Base-by-base conservation (phyloP, 2,888 invertebrate species). In the Parthenolecanium corni region DNA sequence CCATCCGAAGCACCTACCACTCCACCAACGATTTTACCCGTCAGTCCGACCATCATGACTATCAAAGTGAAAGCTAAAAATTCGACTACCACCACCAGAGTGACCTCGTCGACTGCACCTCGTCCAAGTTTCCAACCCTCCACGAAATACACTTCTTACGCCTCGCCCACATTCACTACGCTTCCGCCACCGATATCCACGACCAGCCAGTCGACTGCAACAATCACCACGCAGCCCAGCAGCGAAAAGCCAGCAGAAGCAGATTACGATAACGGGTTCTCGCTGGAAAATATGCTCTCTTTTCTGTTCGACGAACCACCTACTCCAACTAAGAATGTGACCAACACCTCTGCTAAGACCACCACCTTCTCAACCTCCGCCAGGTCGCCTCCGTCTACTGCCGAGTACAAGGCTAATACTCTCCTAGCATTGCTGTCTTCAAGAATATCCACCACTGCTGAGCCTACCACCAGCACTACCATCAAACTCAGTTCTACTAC, bases 271-370 rank as follows among this genome's bases (percentile, higher is more conserved):
- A 68, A 70, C 14, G 68, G 71, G 36, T 79, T 81, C 69, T 81
- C 81, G 0, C 76, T 84, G 23, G 81, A 81, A 58, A 81, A 77
- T 68, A 79, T 83, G 4, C 71, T 83, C 16, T 79, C 83, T 69
- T 73, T 82, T n/a, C 71, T 83, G 21, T 76, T 83, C 25, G 78
- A 77, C 31, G 74, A 70, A 64, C 76, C 76, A 23, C 75, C 75
- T 18, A 69, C 74, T 0, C 76, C 75, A 25, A 31, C 31, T 9
- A 57, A 52, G 9, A 49, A 36, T 16, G 24, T 24, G 14, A 62
- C 47, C 3, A 16, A 16, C 9, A 54, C 20, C 12, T 3, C 23
- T 21, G 23, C 38, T 1, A 31, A 25, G 21, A 18, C 51, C 11
- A 49, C 61, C 12, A 42, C 40, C 11, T 40, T 63, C 1, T 53